These are phyloP conservation scores for Pachycephala philippinensis DNA, from an alignment of 2,113 vertebrate genomes.

Conservation along the genomic window DNA sequence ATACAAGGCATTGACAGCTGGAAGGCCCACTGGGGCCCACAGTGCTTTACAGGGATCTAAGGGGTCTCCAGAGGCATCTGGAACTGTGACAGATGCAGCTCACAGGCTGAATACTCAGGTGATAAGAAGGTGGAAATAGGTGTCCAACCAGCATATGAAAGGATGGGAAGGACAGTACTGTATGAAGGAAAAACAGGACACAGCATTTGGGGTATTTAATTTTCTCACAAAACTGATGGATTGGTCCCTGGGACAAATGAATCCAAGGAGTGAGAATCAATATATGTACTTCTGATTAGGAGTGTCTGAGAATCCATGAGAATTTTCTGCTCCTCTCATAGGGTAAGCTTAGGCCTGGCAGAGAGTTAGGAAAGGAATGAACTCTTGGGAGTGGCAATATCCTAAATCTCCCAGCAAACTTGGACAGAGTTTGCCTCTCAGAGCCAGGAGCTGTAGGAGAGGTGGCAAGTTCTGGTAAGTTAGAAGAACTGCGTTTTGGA, in stretches of 20 bases:
- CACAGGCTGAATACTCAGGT: not conserved
- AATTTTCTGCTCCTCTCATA: not conserved
- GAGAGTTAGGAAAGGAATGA: not conserved
- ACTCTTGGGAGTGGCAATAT: not conserved
- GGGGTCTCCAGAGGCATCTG: not conserved
- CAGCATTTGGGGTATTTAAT: accelerated
- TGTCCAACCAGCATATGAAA: not conserved
- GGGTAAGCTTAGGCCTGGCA: not conserved
- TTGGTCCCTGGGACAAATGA: not conserved
- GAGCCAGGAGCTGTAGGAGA: not conserved
- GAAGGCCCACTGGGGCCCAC: not conserved
- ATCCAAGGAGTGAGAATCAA: not conserved
- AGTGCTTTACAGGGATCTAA: not conserved
- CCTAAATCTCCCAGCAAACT: not conserved
- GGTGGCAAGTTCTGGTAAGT: not conserved
- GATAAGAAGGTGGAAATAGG: not conserved
- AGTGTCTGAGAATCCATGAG: not conserved
- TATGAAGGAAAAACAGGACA: not conserved
- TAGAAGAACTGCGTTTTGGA: not conserved
- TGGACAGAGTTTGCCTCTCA: not conserved
- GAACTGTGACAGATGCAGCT: not conserved
- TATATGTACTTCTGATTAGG: not conserved
- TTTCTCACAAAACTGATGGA: not conserved
- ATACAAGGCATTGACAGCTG: not conserved
- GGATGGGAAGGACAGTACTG: not conserved